Percentiles rank a stretch among this genome's conserved stretches.
Conservation (phyloP, 2,888 invertebrate genomes). For the Lepidocyrtinus sp. region DNA sequence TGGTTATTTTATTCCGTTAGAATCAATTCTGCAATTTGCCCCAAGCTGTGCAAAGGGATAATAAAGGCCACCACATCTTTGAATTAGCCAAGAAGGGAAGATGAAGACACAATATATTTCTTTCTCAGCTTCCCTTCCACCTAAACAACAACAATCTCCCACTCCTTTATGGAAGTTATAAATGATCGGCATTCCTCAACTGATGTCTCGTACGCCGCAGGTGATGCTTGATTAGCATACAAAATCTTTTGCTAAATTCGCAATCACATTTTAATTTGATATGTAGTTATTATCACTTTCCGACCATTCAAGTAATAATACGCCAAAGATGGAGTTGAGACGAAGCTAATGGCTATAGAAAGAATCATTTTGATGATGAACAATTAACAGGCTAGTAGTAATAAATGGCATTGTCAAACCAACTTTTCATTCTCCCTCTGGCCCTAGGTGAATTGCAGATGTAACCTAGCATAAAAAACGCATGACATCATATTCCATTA, state of each 20-base stretch:
- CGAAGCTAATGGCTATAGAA: slow-evolving; percentile 12
- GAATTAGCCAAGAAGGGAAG: background rate
- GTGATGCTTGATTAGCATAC: slow-evolving; percentile 16
- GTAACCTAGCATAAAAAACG: slow-evolving; percentile 11
- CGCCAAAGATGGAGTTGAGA: background rate
- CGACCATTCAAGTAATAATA: background rate
- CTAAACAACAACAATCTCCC: background rate
- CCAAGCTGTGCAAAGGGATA: slow-evolving; percentile 22
- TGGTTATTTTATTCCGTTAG: background rate
- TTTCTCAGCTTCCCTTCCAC: background rate
- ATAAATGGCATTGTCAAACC: slow-evolving; percentile 41
- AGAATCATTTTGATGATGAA: slow-evolving; percentile 38
- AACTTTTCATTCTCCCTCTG: slow-evolving; percentile 12
- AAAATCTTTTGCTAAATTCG: background rate
- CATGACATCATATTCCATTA: slow-evolving; percentile 30
- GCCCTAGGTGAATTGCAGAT: background rate
- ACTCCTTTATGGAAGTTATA: too few relatives aligned
- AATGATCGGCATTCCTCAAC: slow-evolving; percentile 2
- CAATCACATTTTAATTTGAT: slow-evolving; percentile 18
- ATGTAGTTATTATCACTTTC: slow-evolving; percentile 15
- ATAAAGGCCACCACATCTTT: background rate
- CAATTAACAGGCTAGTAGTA: slow-evolving; percentile 44
- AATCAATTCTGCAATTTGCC: slow-evolving; percentile 14
- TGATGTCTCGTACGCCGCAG: background rate
- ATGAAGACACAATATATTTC: slow-evolving; percentile 11